phyloP scores from a whole-genome alignment of 2,888 invertebrate genomes.

The Drosophila kambysellisi region DNA sequence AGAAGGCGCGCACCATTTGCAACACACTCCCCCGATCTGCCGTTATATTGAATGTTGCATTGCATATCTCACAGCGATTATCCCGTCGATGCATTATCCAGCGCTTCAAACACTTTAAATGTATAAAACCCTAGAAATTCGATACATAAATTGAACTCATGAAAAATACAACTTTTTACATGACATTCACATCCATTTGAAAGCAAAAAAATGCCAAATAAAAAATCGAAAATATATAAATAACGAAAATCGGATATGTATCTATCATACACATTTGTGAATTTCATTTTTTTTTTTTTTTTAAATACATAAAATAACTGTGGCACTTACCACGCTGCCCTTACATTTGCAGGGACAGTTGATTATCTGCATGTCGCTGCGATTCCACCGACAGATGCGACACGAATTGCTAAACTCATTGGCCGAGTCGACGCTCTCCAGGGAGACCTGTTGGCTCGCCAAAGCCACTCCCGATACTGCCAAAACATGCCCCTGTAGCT shows the following conservation, averaged over 20 bases:
- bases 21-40: conserved; percentile 70
- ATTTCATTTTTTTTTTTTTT: not conserved
- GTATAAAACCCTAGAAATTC: conserved; percentile 79
- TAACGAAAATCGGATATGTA: not conserved
- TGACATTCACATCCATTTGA: not conserved
- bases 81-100: conserved; percentile 82
- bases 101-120: conserved; percentile 80
- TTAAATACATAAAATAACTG: not conserved
- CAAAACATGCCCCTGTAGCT: conserved; percentile 4
- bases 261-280: not conserved
- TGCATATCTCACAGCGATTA: conserved; percentile 82
- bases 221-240: not conserved
- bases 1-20: conserved; percentile 78
- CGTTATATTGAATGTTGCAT: conserved; percentile 68
- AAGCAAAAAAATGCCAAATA: not conserved
- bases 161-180: not conserved
- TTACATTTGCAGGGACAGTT: conserved; percentile 83
- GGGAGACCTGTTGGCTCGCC: conserved; percentile 15
- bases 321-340: conserved; percentile 82
- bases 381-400: conserved; percentile 83
- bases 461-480: not conserved
- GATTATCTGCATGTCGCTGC: conserved; percentile 77
- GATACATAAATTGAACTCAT: not conserved
- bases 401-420: conserved; percentile 81
- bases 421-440: conserved; percentile 71